phyloP scores from a whole-genome alignment of 2,113 vertebrate genomes.

The Chunga burmeisteri region DNA sequence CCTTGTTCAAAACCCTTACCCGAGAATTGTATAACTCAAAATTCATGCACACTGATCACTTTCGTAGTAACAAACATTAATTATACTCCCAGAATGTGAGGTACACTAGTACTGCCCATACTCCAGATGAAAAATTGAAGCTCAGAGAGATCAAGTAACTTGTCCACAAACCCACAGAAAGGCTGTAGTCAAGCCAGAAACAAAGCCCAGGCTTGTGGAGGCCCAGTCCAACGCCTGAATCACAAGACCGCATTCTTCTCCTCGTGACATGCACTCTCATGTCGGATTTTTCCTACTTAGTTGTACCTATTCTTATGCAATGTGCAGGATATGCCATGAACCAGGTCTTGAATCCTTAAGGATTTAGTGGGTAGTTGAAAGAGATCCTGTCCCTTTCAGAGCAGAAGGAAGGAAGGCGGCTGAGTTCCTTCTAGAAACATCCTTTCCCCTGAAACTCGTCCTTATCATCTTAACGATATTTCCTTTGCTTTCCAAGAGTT shows the following conservation, averaged over 20 bases:
- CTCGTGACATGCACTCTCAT: not conserved
- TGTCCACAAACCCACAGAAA: not conserved
- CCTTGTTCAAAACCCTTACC: not conserved
- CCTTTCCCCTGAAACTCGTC: not conserved
- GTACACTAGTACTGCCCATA: not conserved
- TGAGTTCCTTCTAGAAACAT: constrained; percentile 5
- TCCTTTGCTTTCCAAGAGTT: constrained; percentile 42
- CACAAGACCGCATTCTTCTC: not conserved
- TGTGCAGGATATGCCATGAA: not conserved
- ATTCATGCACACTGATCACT: not conserved
- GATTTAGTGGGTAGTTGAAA: not conserved
- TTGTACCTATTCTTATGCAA: not conserved
- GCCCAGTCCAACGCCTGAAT: not conserved
- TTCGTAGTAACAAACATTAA: not conserved
- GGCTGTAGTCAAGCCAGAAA: not conserved
- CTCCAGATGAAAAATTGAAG: not conserved
- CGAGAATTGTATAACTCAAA: not conserved
- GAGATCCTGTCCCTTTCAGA: not conserved
- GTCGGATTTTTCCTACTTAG: not conserved
- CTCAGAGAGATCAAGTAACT: not conserved
- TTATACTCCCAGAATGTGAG: not conserved
- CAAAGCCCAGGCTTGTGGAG: not conserved
- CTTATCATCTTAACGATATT: not conserved
- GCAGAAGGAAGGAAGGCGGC: constrained; percentile 31
- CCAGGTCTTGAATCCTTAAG: not conserved